Base-by-base conservation (phyloP, 2,797 vertebrate species). In the Mus minutoides region DNA sequence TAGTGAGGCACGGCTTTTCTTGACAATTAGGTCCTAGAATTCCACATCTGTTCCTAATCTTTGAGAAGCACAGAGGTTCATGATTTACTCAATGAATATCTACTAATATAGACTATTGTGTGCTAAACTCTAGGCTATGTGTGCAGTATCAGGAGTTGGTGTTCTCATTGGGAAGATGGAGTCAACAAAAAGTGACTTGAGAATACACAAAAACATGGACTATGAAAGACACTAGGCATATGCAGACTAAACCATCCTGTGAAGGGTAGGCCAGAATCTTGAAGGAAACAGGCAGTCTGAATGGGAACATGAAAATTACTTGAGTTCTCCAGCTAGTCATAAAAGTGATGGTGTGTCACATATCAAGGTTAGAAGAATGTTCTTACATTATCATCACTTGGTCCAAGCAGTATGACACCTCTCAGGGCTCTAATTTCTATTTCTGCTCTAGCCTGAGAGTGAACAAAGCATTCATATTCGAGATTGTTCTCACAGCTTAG, bases 61-160 rank as follows among this genome's bases (percentile, higher is more conserved):
- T 75, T 88, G 77, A 96, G 85, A 88, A 82, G 3, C n/a, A 60
- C 3, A 19, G 3, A 43, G 78, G 56, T 73, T 93, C 88, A 90
- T 89, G 78, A 84, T 88, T 90, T 79, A 86, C 29, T 92, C 83
- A 92, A 83, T 58, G 87, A 87, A 67, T 80, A 94, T 10, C 56
- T 49, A 87, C 11, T 80, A 62, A 94, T 34, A 24, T 34, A 24
- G 91, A 8, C 69, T 89, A 93, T 58, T 83, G 21, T 14, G 46
- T 86, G 31, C 64, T 52, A 88, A 76, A 78, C 12, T 84, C n/a
- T 56, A 92, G 37, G n/a, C 67, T 64, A 13, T 56, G 6, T 76
- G 13, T n/a, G 75, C 6, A 60, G 12, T 71, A 64, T 84, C 54
- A 9, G 37, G 52, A 95, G 31, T 69, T 31, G 46, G 80, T 76